Evolutionary conservation across 2,113 vertebrate species (phyloP).

Genomic region (Asarcornis scutulata): DNA sequence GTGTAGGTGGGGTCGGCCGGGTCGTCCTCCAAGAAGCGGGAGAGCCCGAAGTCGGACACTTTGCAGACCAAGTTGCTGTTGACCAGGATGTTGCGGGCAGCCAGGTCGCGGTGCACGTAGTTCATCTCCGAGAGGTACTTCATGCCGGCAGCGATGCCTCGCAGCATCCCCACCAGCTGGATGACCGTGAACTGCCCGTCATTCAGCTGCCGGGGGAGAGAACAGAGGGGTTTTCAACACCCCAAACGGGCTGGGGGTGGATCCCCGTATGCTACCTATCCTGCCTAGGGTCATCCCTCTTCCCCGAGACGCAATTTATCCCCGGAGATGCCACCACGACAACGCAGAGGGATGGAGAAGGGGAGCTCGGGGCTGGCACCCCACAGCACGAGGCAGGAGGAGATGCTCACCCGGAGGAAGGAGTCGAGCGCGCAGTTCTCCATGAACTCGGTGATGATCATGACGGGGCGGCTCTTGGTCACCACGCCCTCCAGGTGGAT

Average conservation of each 20-base stretch:
- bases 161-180: constrained; percentile 95
- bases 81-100: constrained; percentile 95
- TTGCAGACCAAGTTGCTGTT: constrained; percentile 99
- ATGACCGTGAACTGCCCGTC: constrained; percentile 98
- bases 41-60: constrained; percentile 95
- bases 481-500: constrained; percentile 97
- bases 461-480: constrained; percentile 97
- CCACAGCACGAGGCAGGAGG: neutral
- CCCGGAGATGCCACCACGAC: neutral
- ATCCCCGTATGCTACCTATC: neutral
- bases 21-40: constrained; percentile 94
- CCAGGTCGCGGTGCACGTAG: constrained; percentile 94
- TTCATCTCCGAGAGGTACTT: constrained; percentile 98
- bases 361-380: neutral
- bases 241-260: neutral
- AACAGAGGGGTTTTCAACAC: neutral
- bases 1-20: constrained; percentile 94
- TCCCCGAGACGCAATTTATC: neutral
- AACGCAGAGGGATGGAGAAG: neutral
- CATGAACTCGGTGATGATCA: constrained; percentile 99
- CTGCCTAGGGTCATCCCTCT: neutral
- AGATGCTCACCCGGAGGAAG: constrained; percentile 89
- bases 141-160: constrained; percentile 95
- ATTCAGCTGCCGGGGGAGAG: constrained; percentile 82
- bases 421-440: constrained; percentile 97